These are phyloP conservation scores for Leucopternis melanops DNA, from an alignment of 2,113 vertebrate genomes.

Conservation along the genomic window DNA sequence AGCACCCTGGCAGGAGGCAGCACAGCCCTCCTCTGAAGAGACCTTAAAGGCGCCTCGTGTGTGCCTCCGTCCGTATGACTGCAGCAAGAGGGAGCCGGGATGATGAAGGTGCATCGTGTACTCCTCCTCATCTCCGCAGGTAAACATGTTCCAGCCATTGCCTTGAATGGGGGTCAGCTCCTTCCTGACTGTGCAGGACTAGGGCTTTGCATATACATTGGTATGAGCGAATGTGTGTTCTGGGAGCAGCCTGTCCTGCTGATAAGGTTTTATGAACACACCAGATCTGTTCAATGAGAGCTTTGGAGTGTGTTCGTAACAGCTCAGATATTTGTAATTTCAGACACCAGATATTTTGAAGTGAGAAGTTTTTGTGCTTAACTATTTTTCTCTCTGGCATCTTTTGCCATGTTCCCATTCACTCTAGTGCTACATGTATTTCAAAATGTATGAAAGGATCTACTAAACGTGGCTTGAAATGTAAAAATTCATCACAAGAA, in stretches of 20 bases:
- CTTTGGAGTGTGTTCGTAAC: not conserved
- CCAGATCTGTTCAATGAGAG: not conserved
- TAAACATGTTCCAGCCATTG: slow-evolving; percentile 7
- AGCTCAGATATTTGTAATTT: not conserved
- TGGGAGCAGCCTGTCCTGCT: not conserved
- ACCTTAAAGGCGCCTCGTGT: not conserved
- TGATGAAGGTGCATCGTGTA: not conserved
- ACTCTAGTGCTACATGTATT: not conserved
- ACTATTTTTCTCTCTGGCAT: not conserved
- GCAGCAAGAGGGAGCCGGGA: not conserved
- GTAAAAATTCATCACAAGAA: not conserved
- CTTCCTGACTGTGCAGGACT: not conserved
- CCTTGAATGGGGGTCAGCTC: not conserved
- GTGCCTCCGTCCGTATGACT: not conserved
- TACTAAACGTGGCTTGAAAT: not conserved
- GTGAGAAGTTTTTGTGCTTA: not conserved
- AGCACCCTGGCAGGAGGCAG: not conserved
- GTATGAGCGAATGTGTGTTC: fast-evolving
- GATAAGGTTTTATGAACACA: not conserved
- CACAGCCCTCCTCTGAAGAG: not conserved
- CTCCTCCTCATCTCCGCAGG: slow-evolving; percentile 60
- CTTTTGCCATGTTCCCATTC: not conserved
- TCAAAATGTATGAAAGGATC: not conserved
- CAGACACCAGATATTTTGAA: not conserved
- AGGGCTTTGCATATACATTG: not conserved